Percentiles rank a stretch among this genome's conserved stretches.
Evolutionary conservation across 2,797 vertebrate species (phyloP).

Genomic region (Tolypeutes matacus): DNA sequence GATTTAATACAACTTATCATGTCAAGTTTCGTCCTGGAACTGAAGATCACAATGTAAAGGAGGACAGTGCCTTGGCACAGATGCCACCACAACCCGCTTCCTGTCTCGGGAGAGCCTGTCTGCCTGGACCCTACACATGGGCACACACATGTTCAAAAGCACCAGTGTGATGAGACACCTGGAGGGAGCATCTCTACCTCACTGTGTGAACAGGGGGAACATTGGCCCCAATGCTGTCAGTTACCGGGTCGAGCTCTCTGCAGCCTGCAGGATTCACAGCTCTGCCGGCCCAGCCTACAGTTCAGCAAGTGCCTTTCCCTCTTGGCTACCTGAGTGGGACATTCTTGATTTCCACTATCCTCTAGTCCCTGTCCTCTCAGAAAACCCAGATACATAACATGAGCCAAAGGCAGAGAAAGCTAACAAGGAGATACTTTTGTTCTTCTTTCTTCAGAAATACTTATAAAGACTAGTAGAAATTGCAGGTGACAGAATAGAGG

Average conservation of each 20-base stretch:
- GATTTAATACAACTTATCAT: accelerated
- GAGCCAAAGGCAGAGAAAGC: not conserved
- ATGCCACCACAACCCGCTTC: too few species aligned
- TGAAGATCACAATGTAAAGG: too few species aligned
- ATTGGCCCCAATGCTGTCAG: not conserved
- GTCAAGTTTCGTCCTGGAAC: not conserved
- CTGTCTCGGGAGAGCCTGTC: too few species aligned
- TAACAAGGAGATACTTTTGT: not conserved
- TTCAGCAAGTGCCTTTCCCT: not conserved
- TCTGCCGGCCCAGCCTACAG: not conserved
- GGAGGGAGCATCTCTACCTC: not conserved
- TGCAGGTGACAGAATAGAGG: not conserved
- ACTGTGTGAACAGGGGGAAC: not conserved
- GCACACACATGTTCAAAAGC: not conserved
- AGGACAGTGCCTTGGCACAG: accelerated
- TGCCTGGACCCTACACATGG: too few species aligned
- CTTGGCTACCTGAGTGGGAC: not conserved
- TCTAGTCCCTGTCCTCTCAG: not conserved
- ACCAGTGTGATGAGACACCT: not conserved
- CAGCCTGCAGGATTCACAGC: not conserved
- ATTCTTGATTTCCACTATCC: not conserved
- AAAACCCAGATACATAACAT: not conserved
- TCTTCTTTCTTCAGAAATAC: not conserved
- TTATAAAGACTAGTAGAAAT: not conserved
- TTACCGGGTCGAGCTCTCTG: not conserved